Percentiles rank a stretch among this genome's conserved stretches.
These are phyloP conservation scores for Campylomormyrus numenius DNA, from an alignment of 2,113 vertebrate genomes.

Conservation along the genomic window DNA sequence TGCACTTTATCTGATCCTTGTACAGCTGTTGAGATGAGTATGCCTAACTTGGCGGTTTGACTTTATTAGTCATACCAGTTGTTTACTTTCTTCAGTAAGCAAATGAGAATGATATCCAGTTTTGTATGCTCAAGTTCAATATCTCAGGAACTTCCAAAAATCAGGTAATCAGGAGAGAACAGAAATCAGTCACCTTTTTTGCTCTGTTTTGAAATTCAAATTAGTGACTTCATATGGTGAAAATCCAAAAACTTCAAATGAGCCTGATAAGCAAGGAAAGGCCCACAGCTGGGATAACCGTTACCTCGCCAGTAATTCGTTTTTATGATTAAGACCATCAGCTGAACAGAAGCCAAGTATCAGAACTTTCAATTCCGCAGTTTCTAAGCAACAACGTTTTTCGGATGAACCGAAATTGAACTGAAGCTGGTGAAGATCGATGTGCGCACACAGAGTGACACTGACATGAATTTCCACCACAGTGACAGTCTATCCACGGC, in stretches of 20 bases:
- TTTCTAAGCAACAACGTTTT: background rate
- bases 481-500: background rate
- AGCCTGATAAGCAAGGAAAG: background rate
- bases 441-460: background rate
- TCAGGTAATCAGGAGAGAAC: background rate
- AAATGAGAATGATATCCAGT: background rate
- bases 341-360: background rate
- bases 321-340: background rate
- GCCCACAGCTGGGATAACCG: background rate
- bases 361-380: background rate
- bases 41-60: background rate
- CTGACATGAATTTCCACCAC: background rate
- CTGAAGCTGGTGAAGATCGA: background rate
- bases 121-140: background rate
- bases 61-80: background rate
- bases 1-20: background rate
- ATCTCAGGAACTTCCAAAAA: background rate
- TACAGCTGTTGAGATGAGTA: background rate
- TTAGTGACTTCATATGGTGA: background rate
- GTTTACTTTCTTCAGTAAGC: background rate
- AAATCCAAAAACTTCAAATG: background rate
- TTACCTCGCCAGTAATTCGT: background rate
- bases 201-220: slow-evolving; percentile 13
- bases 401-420: background rate
- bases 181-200: background rate